A percentile compares a stretch with the other conserved stretches of the same genome.
Evolutionary conservation across 2,888 invertebrate species (phyloP).

Genomic region (Criorhina ranunculi): DNA sequence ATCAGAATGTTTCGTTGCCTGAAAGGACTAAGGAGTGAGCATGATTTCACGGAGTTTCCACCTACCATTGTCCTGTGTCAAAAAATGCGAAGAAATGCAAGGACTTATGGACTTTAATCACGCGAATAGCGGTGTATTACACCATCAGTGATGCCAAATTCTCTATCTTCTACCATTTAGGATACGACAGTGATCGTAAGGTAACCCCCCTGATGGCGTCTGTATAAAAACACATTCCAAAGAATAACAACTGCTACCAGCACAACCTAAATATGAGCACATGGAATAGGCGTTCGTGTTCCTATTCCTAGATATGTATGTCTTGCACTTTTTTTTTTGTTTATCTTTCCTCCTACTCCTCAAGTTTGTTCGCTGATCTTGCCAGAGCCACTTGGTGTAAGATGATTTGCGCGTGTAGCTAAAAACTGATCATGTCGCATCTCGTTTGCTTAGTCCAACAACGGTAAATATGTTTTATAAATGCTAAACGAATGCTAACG

Average conservation of each 20-base stretch:
- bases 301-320: neutral
- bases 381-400: too few relatives aligned
- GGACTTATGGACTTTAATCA: too few relatives aligned
- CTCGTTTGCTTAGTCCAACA: slow-evolving; percentile 70
- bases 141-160: too few relatives aligned
- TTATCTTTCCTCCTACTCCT: neutral
- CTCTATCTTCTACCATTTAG: too few relatives aligned
- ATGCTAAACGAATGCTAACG: slow-evolving; percentile 53
- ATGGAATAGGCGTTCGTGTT: neutral
- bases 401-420: slow-evolving; percentile 27
- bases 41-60: too few relatives aligned
- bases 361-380: neutral
- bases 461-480: slow-evolving; percentile 76
- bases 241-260: neutral
- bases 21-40: too few relatives aligned
- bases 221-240: neutral
- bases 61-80: too few relatives aligned
- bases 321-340: slow-evolving; percentile 3
- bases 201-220: neutral
- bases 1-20: too few relatives aligned
- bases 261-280: neutral
- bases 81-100: too few relatives aligned
- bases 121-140: too few relatives aligned
- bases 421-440: slow-evolving; percentile 31
- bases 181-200: neutral